phyloP scores from a whole-genome alignment of 2,888 invertebrate genomes.

The Drosophila neotestacea region DNA sequence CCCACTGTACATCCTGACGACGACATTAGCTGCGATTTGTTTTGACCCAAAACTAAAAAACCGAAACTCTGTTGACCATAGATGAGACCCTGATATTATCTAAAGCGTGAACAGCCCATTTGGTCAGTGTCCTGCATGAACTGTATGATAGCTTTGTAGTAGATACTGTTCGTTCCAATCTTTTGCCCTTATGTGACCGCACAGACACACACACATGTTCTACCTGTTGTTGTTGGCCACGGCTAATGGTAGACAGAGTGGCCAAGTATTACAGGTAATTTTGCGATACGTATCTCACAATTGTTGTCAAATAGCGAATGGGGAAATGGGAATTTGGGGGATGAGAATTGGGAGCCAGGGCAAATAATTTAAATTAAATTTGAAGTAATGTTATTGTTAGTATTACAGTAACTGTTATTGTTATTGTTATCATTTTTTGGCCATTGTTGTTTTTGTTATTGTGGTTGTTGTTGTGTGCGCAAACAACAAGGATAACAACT shows the following conservation, averaged over 20 bases:
- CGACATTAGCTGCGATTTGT: conserved; percentile 32
- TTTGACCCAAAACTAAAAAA: conserved; percentile 33
- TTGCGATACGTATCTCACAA: conserved; percentile 71
- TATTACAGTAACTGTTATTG: conserved; percentile 59
- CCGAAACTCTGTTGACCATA: conserved; percentile 26
- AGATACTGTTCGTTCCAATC: conserved; percentile 23
- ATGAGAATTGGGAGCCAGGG: conserved; percentile 18
- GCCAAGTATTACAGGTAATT: conserved; percentile 69
- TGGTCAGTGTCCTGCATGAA: conserved; percentile 8
- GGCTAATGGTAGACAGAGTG: conserved; percentile 45
- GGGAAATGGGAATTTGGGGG: background rate
- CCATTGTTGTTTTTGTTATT: too few species aligned
- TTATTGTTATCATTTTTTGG: conserved; percentile 47
- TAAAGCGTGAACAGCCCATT: conserved; percentile 65
- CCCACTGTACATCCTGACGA: background rate
- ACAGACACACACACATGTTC: conserved; percentile 27
- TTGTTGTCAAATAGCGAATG: conserved; percentile 52
- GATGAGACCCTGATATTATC: conserved; percentile 55
- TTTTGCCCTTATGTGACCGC: conserved; percentile 25
- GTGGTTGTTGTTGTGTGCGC: conserved; percentile 6
- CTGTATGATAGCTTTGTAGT: conserved; percentile 31
- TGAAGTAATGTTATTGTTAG: conserved; percentile 79
- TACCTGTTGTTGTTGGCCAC: conserved; percentile 23
- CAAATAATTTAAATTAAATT: conserved; percentile 82
- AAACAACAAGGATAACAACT: conserved; percentile 25